These are phyloP conservation scores for Temnothorax longispinosus DNA, from an alignment of 1,140 invertebrate genomes.

Conservation along the genomic window DNA sequence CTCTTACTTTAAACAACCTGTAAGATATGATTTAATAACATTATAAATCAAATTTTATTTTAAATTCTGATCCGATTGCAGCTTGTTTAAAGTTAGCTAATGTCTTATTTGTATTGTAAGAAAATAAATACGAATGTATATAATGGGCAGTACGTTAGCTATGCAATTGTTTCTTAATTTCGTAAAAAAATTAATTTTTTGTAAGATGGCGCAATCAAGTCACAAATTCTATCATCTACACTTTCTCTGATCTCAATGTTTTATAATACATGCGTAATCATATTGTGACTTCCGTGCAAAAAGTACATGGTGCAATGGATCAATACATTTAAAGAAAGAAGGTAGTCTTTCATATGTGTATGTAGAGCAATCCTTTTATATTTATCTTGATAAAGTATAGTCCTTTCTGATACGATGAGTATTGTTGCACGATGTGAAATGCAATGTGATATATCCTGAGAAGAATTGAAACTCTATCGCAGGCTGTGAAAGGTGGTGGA, in stretches of 20 bases:
- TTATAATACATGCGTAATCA: slow-evolving; percentile 38
- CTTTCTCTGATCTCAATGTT: slow-evolving; percentile 13
- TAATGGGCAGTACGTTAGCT: neutral
- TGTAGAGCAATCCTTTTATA: slow-evolving; percentile 50
- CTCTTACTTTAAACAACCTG: no score
- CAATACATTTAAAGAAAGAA: neutral
- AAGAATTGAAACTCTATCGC: slow-evolving; percentile 52
- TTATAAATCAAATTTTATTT: neutral
- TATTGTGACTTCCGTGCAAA: neutral
- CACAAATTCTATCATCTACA: neutral
- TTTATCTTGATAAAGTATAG: slow-evolving; percentile 11
- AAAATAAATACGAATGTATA: neutral
- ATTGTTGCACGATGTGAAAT: slow-evolving; percentile 12
- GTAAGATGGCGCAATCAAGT: neutral
- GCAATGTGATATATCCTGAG: slow-evolving; percentile 51
- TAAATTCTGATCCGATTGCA: neutral
- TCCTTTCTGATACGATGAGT: slow-evolving; percentile 16
- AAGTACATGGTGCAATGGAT: neutral
- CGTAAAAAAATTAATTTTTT: neutral
- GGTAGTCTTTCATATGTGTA: neutral
- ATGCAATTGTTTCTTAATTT: neutral
- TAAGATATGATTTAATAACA: neutral
- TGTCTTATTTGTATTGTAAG: neutral
- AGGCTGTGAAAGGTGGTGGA: slow-evolving; percentile 82
- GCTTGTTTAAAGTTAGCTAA: neutral